These are phyloP conservation scores for Equus przewalskii DNA, from an alignment of 2,113 vertebrate species.

Conservation along the genomic window DNA sequence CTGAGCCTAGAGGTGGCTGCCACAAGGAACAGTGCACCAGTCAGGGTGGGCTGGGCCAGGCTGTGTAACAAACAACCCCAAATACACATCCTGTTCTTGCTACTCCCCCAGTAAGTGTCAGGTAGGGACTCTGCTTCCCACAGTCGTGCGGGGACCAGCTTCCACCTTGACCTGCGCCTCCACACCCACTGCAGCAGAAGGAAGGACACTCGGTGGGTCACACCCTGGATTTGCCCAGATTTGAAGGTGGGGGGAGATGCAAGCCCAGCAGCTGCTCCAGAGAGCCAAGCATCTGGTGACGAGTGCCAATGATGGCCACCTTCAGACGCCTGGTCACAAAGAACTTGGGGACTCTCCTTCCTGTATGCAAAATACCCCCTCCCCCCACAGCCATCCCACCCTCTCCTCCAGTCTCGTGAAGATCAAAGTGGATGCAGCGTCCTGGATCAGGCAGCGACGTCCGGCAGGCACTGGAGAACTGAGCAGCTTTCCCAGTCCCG, in stretches of 20 bases:
- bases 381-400: neutral
- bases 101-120: neutral
- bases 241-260: neutral
- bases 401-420: neutral
- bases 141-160: neutral
- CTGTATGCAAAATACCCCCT: neutral
- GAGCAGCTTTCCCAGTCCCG: no score
- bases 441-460: no score
- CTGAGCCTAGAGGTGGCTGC: no score
- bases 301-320: fast-evolving
- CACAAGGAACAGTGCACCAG: fast-evolving
- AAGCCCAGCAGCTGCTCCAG: neutral
- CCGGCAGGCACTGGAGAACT: neutral
- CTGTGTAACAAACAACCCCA: neutral
- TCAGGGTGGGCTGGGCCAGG: neutral
- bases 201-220: neutral
- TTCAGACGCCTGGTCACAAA: neutral
- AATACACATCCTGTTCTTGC: neutral
- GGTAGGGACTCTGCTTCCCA: neutral
- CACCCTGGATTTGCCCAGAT: neutral
- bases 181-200: neutral
- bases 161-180: neutral
- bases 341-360: no score
- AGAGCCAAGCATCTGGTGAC: neutral
- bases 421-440: neutral